These are phyloP conservation scores for Drosophila erecta DNA, from an alignment of 1,140 invertebrate species.

Conservation along the genomic window DNA sequence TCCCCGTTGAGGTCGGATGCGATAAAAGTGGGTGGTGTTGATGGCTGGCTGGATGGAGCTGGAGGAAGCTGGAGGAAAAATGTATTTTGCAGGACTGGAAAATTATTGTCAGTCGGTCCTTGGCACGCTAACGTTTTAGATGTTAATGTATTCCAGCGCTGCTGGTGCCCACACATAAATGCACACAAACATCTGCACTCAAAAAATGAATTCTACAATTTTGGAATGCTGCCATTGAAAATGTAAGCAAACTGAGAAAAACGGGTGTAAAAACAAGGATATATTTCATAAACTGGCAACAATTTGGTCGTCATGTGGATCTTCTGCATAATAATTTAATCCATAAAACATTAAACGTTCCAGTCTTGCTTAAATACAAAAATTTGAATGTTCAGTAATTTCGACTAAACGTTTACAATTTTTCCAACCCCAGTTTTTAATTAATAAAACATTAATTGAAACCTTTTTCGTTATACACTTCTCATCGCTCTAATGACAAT, in stretches of 20 bases:
- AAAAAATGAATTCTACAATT: not conserved
- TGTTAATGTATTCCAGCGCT: constrained; percentile 47
- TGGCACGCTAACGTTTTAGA: constrained; percentile 59
- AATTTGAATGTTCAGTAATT: no score
- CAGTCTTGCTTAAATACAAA: no score
- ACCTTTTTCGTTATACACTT: no score
- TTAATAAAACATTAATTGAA: no score
- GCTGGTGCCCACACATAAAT: constrained; percentile 5
- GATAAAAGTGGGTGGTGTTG: constrained; percentile 4
- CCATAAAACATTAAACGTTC: no score
- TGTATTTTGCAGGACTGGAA: constrained; percentile 28
- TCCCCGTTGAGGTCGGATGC: not conserved
- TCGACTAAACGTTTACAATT: no score
- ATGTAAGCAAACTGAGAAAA: not conserved
- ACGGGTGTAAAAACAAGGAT: not conserved
- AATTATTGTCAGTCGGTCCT: constrained; percentile 57
- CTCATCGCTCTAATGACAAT: no score
- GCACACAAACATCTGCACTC: constrained; percentile 10
- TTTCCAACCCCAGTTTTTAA: no score
- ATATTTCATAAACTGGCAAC: not conserved
- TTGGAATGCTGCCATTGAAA: not conserved
- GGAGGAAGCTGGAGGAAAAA: not conserved
- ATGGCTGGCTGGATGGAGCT: not conserved
- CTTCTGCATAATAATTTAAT: no score
- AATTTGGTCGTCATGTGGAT: no score